These are phyloP conservation scores for Chalcis sispes DNA, from an alignment of 2,888 invertebrate genomes.

Conservation along the genomic window DNA sequence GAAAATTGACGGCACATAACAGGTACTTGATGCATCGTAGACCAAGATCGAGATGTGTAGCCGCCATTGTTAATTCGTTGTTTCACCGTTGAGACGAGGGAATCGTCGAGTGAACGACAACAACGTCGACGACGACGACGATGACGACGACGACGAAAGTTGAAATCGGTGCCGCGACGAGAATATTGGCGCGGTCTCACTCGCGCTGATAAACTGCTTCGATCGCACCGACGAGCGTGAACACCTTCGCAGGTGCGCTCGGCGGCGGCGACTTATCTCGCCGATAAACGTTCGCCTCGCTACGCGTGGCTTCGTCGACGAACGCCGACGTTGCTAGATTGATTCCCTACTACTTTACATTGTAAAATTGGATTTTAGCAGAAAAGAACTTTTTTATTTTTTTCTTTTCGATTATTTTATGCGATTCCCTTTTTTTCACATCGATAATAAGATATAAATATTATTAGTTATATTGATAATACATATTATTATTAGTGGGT, in stretches of 20 bases:
- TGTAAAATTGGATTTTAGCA: no score
- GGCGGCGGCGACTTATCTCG: no score
- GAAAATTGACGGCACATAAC: conserved; percentile 82
- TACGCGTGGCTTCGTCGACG: no score
- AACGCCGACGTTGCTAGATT: no score
- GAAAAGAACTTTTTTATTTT: no score
- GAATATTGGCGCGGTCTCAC: no score
- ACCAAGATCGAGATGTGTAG: conserved; percentile 77
- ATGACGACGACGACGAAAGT: not conserved
- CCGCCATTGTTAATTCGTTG: conserved; percentile 64
- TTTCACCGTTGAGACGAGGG: not conserved
- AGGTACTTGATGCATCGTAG: conserved; percentile 83
- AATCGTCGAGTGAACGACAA: not conserved
- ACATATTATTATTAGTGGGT: no score
- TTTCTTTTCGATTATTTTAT: not conserved
- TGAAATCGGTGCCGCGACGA: not conserved
- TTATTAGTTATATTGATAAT: no score
- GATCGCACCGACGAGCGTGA: conserved; percentile 1
- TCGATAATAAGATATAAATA: no score
- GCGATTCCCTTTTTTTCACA: no score
- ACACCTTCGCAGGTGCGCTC: conserved; percentile 1
- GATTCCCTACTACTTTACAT: no score
- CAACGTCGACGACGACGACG: not conserved
- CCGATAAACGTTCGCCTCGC: no score
- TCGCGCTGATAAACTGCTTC: conserved; percentile 31